phyloP scores from a whole-genome alignment of 2,113 vertebrate species.

The Hassar affinis region DNA sequence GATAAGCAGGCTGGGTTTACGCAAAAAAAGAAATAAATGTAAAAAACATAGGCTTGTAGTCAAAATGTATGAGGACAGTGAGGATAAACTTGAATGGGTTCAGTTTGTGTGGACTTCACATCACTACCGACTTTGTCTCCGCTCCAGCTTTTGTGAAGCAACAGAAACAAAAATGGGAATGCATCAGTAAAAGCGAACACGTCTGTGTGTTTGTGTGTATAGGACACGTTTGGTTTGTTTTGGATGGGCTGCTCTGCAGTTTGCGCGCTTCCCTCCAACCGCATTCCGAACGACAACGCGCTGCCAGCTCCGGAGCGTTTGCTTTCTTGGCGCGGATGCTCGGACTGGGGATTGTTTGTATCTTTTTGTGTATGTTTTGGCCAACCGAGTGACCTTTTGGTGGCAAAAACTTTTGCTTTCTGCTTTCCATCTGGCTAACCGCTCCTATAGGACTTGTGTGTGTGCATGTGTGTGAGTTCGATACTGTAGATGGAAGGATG shows the following conservation, averaged over 20 bases:
- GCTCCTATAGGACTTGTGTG: background rate
- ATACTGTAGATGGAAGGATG: too few species aligned
- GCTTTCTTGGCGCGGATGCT: conserved; percentile 26
- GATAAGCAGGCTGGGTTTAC: background rate
- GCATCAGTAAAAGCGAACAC: conserved; percentile 22
- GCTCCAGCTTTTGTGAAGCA: background rate
- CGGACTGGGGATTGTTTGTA: conserved; percentile 31
- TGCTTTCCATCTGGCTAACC: conserved; percentile 23
- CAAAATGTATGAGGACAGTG: background rate
- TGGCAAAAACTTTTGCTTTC: conserved; percentile 20
- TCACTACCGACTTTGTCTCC: background rate
- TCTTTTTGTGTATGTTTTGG: conserved; percentile 43
- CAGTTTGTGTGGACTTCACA: background rate
- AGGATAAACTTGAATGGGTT: background rate
- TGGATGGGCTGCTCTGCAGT: conserved; percentile 41
- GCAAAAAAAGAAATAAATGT: too few species aligned
- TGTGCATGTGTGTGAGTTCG: background rate
- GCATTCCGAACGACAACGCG: conserved; percentile 42
- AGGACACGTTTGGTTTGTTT: conserved; percentile 48
- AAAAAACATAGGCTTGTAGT: too few species aligned
- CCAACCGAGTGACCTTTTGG: conserved; percentile 27
- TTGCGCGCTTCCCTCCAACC: conserved; percentile 47
- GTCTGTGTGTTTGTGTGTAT: conserved; percentile 37
- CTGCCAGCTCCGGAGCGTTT: conserved; percentile 43
- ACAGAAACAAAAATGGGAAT: background rate